phyloP scores from a whole-genome alignment of 2,888 invertebrate species.

The Andrena dorsata region DNA sequence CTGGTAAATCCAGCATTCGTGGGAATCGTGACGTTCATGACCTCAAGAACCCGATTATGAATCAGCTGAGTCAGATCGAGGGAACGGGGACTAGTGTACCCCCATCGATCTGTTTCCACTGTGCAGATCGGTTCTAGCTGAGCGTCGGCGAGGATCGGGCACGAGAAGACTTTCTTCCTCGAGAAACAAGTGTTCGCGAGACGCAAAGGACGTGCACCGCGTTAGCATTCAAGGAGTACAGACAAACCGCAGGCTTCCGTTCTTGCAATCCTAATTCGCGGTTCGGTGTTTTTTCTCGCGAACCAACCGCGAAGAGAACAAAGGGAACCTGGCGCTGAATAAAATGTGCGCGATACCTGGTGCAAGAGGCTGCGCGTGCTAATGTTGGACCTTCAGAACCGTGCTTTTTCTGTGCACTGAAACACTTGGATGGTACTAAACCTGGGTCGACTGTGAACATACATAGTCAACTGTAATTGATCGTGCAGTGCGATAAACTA shows the following conservation, averaged over 20 bases:
- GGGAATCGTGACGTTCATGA: slow-evolving; percentile 39
- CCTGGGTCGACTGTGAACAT: not conserved
- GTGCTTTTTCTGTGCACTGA: not conserved
- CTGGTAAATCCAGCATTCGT: slow-evolving; percentile 34
- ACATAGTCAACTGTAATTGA: not conserved
- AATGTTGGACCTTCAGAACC: slow-evolving; percentile 11
- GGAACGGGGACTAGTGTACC: slow-evolving; percentile 1
- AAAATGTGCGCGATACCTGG: too few relatives aligned
- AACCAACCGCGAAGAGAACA: not conserved
- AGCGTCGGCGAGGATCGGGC: not conserved
- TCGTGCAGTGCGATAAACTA: slow-evolving; percentile 15
- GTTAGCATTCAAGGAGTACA: slow-evolving; percentile 11
- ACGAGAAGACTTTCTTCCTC: not conserved
- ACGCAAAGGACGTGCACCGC: not conserved
- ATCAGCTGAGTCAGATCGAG: slow-evolving; percentile 42
- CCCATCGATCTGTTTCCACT: not conserved
- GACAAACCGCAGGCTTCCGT: not conserved
- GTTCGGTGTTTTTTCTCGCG: not conserved
- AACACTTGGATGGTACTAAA: not conserved
- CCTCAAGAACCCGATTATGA: slow-evolving; percentile 41
- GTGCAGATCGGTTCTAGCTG: slow-evolving; percentile 19
- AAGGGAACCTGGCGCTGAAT: too few relatives aligned
- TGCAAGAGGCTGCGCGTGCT: not conserved
- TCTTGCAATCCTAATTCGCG: not conserved
- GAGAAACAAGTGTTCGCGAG: not conserved